Evolutionary conservation across 2,797 vertebrate genomes (phyloP).

Genomic region (Melanitta fusca): DNA sequence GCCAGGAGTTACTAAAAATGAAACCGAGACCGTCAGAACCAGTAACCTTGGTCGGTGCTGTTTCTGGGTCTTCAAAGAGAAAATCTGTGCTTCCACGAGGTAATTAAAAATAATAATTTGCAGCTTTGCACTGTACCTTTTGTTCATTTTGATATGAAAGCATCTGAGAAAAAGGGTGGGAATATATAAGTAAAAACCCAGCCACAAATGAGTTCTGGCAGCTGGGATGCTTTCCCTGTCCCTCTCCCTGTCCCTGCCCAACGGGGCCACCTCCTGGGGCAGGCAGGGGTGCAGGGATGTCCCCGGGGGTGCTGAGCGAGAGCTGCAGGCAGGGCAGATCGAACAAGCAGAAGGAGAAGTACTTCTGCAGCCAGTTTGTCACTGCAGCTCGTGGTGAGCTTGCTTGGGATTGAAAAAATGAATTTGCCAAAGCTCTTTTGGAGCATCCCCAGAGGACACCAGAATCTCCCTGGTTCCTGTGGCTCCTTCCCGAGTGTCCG

Average conservation of each 20-base stretch:
- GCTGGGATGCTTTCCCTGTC: no score
- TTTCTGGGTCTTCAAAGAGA: not conserved
- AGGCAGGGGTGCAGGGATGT: accelerated
- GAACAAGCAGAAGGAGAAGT: no score
- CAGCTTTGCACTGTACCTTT: not conserved
- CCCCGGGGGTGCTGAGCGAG: accelerated
- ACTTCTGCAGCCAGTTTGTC: no score
- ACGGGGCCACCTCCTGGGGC: not conserved
- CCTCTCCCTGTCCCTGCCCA: accelerated
- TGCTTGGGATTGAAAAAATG: no score
- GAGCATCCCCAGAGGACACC: no score
- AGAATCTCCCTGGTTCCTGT: no score
- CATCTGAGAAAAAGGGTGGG: not conserved
- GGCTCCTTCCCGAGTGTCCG: no score
- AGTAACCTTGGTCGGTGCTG: not conserved
- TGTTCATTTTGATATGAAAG: not conserved
- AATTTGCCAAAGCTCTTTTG: no score
- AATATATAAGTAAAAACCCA: accelerated
- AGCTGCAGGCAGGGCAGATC: no score
- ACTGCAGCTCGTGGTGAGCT: no score
- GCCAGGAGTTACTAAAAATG: not conserved
- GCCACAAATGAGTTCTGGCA: not conserved
- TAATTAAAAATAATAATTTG: not conserved
- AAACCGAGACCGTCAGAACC: not conserved
- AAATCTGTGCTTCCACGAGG: not conserved